Evolutionary conservation across 2,113 vertebrate genomes (phyloP).

Genomic region (Manacus vitellinus): DNA sequence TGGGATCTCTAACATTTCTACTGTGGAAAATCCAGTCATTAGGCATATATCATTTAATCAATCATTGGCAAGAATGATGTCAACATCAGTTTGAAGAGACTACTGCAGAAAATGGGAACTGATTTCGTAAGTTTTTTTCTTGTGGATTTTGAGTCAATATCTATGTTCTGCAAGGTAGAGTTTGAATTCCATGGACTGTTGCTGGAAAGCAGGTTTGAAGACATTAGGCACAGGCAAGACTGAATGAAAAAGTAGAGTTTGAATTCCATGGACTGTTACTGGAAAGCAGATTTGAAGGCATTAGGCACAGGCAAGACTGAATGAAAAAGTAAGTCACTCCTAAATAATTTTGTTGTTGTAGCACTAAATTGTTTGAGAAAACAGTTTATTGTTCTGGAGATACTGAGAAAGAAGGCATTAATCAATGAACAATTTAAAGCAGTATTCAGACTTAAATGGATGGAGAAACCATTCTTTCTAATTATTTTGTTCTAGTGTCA

Average conservation of each 20-base stretch:
- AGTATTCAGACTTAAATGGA: neutral
- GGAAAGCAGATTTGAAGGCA: no score
- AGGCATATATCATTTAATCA: neutral
- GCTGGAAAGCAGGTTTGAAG: neutral
- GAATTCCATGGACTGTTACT: no score
- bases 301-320: neutral
- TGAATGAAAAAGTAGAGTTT: constrained; percentile 30
- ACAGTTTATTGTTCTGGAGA: neutral
- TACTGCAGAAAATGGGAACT: neutral
- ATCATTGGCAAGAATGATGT: neutral
- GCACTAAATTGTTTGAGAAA: constrained; percentile 31
- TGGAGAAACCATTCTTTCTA: constrained; percentile 19
- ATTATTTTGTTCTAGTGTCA: constrained; percentile 14
- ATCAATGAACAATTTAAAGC: constrained; percentile 39
- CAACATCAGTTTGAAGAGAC: neutral
- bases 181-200: neutral
- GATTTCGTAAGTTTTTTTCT: neutral
- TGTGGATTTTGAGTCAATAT: neutral
- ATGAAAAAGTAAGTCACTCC: constrained; percentile 47
- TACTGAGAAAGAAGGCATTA: constrained; percentile 20
- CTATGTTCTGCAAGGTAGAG: neutral
- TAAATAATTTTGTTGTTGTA: constrained; percentile 19
- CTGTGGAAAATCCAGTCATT: neutral
- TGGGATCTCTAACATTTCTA: neutral
- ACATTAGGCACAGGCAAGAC: neutral